phyloP scores from a whole-genome alignment of 2,888 invertebrate genomes.

The Omphaloscelis lunosa region DNA sequence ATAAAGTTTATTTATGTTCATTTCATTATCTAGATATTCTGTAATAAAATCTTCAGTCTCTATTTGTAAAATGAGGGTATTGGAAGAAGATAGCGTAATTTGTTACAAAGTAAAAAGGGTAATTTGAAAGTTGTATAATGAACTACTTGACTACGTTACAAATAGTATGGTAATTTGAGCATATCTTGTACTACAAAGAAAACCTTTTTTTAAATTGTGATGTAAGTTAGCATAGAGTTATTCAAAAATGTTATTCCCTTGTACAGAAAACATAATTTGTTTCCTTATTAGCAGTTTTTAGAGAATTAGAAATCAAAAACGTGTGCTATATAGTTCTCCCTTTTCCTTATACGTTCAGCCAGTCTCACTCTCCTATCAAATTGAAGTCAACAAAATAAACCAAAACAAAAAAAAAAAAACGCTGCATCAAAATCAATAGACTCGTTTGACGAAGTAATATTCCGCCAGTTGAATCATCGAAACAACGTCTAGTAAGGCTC shows the following conservation, averaged over 20 bases:
- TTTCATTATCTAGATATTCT: constrained; percentile 72
- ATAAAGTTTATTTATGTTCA: constrained; percentile 76
- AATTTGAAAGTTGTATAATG: constrained; percentile 28
- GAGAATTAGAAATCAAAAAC: too few species aligned
- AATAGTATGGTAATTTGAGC: not conserved
- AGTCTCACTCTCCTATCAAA: too few species aligned
- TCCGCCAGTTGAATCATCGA: constrained; percentile 64
- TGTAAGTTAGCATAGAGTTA: too few species aligned
- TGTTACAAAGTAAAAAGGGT: constrained; percentile 11
- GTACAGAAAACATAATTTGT: not conserved
- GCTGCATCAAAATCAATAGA: constrained; percentile 55
- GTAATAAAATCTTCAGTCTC: constrained; percentile 65
- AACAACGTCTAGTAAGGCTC: constrained; percentile 68
- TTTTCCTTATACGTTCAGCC: too few species aligned
- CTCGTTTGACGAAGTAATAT: constrained; percentile 56
- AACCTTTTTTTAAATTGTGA: not conserved
- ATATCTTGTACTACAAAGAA: too few species aligned
- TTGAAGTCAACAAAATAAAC: not conserved
- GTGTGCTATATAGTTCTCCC: too few species aligned
- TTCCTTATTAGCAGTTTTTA: not conserved
- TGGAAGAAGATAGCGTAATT: constrained; percentile 39
- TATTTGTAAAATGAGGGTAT: constrained; percentile 44
- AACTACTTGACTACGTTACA: not conserved
- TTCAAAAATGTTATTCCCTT: too few species aligned
- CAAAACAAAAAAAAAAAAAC: constrained; percentile 19